Base-by-base conservation (phyloP, 1,140 invertebrate species). In the Drosophila cardini region DNA sequence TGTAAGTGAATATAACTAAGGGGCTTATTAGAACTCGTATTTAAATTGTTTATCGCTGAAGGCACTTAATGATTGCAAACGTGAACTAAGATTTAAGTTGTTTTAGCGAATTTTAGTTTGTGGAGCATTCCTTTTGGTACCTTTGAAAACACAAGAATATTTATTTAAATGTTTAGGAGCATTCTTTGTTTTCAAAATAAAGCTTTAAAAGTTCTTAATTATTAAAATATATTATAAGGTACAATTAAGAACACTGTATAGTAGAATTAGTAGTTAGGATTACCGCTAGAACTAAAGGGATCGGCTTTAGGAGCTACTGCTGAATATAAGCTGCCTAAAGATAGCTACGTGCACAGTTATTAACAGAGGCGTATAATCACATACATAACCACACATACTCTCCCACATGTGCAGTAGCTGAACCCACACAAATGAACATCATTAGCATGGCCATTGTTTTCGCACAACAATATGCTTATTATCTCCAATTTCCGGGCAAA, bases 401-500 rank as follows among this genome's bases (percentile, higher is more conserved):
- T 42, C 40, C 36, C 15, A 56, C 11, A 58, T 45, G 26, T 52
- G 55, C 55, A 70, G 10, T 38, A 69, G 65, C 32, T 62, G 65
- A 61, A 48, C 71, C 60, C 72, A 86, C 68, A 87, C 82, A 76
- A 77, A 72, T 89, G 72, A 76, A 89, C 83, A 76, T 86, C 83
- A 86, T 86, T 86, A 86, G 84, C 79, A 83, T 75, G 64, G 68
- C 83, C 65, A 86, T 86, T 86, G 83, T 86, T 86, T 86, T 87
- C 76, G 68, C 84, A 83, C 79, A 86, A 86, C 83, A 86, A 86
- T 86, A 86, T 86, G 83, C 83, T 86, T 86, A 86, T 86, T 86
- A 86, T 86, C 83, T 86, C 69, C 83, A 86, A 86, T 86, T 86
- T 86, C 83, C 83, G 83, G 79, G 79, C 84, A 86, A 86, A 86